Evolutionary conservation across 2,113 vertebrate species (phyloP).

Genomic region (Tyto alba): DNA sequence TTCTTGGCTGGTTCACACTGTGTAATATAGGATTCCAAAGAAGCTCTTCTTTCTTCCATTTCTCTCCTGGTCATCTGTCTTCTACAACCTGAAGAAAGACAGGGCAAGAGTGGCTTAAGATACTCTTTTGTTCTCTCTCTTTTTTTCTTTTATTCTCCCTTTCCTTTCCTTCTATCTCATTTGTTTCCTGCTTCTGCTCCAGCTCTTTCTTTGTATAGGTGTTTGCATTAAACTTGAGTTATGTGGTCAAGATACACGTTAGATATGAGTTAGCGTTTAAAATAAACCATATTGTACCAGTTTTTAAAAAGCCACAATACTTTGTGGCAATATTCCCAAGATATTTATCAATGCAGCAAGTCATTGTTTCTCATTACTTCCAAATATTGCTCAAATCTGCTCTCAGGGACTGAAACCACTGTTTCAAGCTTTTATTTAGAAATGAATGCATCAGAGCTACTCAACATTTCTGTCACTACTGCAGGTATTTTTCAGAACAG

Average conservation of each 20-base stretch:
- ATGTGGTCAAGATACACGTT: neutral
- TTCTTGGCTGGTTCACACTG: neutral
- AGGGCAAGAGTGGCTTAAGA: neutral
- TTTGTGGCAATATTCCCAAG: neutral
- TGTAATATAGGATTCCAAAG: neutral
- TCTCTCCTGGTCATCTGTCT: neutral
- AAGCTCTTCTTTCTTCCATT: neutral
- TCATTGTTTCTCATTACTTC: neutral
- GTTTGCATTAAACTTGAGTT: neutral
- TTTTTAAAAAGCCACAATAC: neutral
- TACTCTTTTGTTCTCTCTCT: neutral
- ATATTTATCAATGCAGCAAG: neutral
- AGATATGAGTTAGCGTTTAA: neutral
- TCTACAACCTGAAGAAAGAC: neutral
- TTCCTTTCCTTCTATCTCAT: neutral
- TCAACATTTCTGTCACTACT: neutral
- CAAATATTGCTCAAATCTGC: neutral
- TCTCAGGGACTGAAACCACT: neutral
- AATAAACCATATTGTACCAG: neutral
- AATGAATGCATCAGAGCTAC: neutral
- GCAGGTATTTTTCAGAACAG: neutral
- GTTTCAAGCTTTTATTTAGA: slow-evolving; percentile 1
- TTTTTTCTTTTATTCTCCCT: neutral
- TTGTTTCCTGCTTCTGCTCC: neutral
- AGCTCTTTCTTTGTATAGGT: neutral